Percentiles rank a stretch among this genome's conserved stretches.
Evolutionary conservation across 2,888 invertebrate genomes (phyloP).

Genomic region (Dermolepida albohirtum): DNA sequence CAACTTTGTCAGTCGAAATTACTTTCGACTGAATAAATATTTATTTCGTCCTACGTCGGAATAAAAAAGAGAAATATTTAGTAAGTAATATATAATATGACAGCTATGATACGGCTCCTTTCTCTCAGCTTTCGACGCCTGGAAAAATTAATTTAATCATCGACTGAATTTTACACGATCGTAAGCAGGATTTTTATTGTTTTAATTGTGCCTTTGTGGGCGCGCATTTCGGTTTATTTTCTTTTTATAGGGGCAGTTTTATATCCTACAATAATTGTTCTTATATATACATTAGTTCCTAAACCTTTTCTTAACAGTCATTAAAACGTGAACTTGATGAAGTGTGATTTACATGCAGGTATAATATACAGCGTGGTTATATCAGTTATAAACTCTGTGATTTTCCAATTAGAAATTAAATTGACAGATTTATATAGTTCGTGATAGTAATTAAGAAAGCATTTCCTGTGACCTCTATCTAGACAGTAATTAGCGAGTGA

Average conservation of each 20-base stretch:
- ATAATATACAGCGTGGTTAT: too few species aligned
- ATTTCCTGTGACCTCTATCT: too few species aligned
- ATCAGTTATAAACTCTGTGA: too few species aligned
- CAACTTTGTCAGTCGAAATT: slow-evolving; percentile 25
- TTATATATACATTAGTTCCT: neutral
- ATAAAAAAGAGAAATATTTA: slow-evolving; percentile 12
- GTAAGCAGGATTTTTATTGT: slow-evolving; percentile 11
- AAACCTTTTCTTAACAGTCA: neutral
- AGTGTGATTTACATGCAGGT: too few species aligned
- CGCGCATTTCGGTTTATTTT: too few species aligned
- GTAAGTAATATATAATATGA: slow-evolving; percentile 16
- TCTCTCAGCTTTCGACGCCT: slow-evolving; percentile 18
- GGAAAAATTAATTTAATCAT: slow-evolving; percentile 32
- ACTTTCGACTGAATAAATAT: slow-evolving; percentile 32
- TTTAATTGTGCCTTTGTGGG: neutral
- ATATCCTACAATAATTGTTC: neutral
- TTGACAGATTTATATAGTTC: too few species aligned
- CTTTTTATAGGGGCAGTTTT: neutral
- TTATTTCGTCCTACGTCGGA: slow-evolving; percentile 19
- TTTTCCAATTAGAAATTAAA: too few species aligned
- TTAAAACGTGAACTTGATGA: neutral
- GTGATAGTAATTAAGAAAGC: too few species aligned
- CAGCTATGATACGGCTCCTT: slow-evolving; percentile 18
- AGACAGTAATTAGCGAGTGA: too few species aligned
- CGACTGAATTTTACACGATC: slow-evolving; percentile 7